These are phyloP conservation scores for Gallinago nigripennis DNA, from an alignment of 2,797 vertebrate species.

Conservation along the genomic window DNA sequence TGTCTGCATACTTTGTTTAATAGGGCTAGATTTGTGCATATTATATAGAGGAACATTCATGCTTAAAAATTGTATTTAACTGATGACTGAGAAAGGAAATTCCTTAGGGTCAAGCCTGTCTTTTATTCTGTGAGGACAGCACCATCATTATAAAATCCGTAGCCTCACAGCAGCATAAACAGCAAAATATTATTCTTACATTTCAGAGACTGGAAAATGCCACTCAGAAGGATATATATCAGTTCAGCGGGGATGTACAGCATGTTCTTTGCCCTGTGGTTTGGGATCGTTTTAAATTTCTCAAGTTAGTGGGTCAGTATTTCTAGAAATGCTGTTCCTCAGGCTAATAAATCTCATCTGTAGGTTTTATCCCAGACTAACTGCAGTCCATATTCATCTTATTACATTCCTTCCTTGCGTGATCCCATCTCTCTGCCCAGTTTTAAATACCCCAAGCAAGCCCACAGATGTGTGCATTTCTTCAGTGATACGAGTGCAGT, in stretches of 20 bases:
- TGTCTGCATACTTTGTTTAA: neutral
- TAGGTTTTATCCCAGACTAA: neutral
- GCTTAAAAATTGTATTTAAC: neutral
- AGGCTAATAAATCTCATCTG: neutral
- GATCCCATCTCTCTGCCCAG: neutral
- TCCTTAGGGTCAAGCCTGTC: neutral
- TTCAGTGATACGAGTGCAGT: neutral
- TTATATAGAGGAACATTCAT: neutral
- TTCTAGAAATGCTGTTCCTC: neutral
- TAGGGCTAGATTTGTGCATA: neutral
- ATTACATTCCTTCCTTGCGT: neutral
- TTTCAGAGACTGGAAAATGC: neutral
- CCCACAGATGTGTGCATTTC: neutral
- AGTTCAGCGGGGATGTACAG: neutral
- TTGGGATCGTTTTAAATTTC: neutral
- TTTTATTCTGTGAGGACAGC: neutral
- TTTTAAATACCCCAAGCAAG: neutral
- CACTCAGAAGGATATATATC: neutral
- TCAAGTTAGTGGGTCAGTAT: neutral
- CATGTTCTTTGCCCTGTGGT: neutral
- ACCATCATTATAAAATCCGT: neutral
- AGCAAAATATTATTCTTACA: neutral
- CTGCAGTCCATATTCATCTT: neutral
- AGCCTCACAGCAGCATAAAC: neutral
- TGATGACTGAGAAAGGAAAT: neutral